Evolutionary conservation across 2,797 vertebrate species (phyloP).

Genomic region (Sebastes glaucus): DNA sequence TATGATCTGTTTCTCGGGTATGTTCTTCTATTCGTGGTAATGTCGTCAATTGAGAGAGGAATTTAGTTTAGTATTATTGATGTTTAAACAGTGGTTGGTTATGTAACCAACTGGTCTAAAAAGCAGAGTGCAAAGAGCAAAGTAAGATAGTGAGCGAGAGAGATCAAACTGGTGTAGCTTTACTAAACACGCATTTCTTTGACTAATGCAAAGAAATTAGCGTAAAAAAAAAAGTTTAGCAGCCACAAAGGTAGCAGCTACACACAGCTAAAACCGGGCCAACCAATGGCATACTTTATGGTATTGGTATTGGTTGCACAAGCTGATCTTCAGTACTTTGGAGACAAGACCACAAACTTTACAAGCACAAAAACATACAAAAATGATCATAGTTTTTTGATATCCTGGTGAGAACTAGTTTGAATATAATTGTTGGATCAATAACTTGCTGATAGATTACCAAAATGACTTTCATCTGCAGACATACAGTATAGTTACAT

Average conservation of each 20-base stretch:
- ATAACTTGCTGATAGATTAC: not conserved
- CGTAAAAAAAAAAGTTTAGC: not conserved
- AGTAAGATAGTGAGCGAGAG: not conserved
- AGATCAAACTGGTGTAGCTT: not conserved
- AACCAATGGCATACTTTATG: not conserved
- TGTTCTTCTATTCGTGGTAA: not conserved
- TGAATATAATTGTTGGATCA: not conserved
- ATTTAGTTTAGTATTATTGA: conserved; percentile 16
- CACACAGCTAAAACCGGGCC: not conserved
- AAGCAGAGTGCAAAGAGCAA: conserved; percentile 30
- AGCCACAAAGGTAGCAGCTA: not conserved
- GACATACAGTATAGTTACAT: too few relatives aligned
- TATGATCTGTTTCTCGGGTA: not conserved
- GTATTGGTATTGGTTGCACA: not conserved
- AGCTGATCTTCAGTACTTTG: not conserved
- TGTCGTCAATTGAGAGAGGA: not conserved
- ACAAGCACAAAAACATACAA: not conserved
- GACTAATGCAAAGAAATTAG: not conserved
- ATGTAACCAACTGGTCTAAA: conserved; percentile 15
- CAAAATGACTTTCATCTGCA: not conserved
- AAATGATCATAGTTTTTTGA: not conserved
- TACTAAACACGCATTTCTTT: not conserved
- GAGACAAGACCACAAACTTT: not conserved
- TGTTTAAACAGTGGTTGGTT: conserved; percentile 2
- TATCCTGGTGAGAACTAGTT: not conserved